Percentiles rank a stretch among this genome's conserved stretches.
Conservation (phyloP, 2,113 vertebrate genomes). For the Buteo buteo region DNA sequence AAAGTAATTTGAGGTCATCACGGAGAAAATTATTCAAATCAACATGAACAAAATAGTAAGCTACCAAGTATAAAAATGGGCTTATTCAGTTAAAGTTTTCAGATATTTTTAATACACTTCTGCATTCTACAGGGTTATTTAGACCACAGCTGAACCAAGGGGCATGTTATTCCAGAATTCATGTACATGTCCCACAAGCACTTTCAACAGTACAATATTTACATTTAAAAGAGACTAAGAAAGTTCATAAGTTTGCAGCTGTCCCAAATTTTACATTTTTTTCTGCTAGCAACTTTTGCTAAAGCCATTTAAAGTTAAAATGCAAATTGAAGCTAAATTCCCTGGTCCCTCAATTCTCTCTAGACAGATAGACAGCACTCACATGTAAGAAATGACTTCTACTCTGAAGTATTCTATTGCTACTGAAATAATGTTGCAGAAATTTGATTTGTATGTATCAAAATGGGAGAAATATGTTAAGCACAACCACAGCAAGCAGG, state of each 20-base stretch:
- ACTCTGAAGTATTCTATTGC: slow-evolving; percentile 4
- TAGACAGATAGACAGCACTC: not conserved
- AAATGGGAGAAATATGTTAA: slow-evolving; percentile 22
- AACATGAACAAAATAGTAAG: not conserved
- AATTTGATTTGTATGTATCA: not conserved
- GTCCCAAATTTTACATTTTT: slow-evolving; percentile 14
- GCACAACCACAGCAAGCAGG: not conserved
- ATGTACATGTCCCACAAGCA: slow-evolving; percentile 8
- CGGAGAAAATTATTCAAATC: not conserved
- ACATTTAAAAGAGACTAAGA: slow-evolving; percentile 50
- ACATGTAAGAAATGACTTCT: slow-evolving; percentile 8
- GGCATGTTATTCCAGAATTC: not conserved
- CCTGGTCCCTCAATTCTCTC: not conserved
- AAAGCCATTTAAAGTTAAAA: slow-evolving; percentile 43
- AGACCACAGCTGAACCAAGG: not conserved
- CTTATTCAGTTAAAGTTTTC: not conserved
- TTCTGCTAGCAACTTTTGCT: slow-evolving; percentile 21
- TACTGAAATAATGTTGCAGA: not conserved
- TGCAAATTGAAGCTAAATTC: slow-evolving; percentile 21
- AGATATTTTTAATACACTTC: not conserved
- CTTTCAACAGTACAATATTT: slow-evolving; percentile 38
- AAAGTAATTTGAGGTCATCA: not conserved
- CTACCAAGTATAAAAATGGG: not conserved
- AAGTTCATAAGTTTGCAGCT: slow-evolving; percentile 38
- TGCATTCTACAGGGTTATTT: not conserved